Base-by-base conservation (phyloP, 30 jellyfish, hydroid and myxozoan species). In the Calvadosia cruxmelitensis region DNA sequence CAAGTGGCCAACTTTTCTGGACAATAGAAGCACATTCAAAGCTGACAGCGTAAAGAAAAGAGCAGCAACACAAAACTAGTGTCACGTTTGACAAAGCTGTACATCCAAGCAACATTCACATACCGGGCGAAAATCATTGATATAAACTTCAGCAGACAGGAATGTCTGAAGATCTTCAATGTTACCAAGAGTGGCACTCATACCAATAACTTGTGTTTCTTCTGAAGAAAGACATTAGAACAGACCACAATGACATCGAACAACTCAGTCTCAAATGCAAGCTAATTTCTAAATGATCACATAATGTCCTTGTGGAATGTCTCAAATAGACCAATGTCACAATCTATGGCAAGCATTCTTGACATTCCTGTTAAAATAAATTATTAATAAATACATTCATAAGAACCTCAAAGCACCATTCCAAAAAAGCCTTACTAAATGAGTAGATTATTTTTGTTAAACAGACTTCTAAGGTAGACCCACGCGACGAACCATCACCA, bases 131-230 rank as follows among this genome's bases (percentile, higher is more conserved):
- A 82, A 83, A 33, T 82, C 92, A 64, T 78, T 77, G 77, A 83
- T 76, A 53, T 75, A 90, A 35, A 82, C 57, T 51, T 82, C 92
- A 49, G 98, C 95, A 42, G 69, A 36, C 2, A 90, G 88, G 64
- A 82, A 90, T 49, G 52, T 68, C 52, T 83, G 78, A 26, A 90
- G 76, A 36, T 90, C 98, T 48, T 76, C 71, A 28, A 82, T 79
- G 66, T 90, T 90, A 27, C 95, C 95, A 77, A 90, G 93, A 28
- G 98, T 87, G 27, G 99, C 99, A 83, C 99, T 92, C 99, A 92
- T 92, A 27, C 99, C 99, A 90, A 90, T 66, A 30, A 90, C 79
- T 53, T 90, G 98, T 28, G 70, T 77, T 7, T 71, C 63, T 3
- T 83, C 98, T 90, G 76, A 25, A 80, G 2, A 50, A 29, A n/a